Conservation (phyloP, 2,113 vertebrate genomes). For the Nothoprocta pentlandii region DNA sequence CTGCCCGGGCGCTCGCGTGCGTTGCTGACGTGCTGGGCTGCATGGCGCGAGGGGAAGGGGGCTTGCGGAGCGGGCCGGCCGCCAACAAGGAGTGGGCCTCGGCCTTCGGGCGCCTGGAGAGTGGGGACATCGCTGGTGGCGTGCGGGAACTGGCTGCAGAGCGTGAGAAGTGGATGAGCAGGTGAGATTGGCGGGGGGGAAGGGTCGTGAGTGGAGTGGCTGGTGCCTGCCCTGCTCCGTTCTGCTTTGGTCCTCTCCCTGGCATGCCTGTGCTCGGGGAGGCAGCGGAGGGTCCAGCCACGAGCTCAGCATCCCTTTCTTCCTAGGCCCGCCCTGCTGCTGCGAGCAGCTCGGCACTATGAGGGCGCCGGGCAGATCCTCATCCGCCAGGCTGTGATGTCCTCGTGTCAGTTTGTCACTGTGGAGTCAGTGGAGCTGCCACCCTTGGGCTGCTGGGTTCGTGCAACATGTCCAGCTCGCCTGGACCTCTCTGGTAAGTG, state of each 20-base stretch:
- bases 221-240: too few relatives aligned
- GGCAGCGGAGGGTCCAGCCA: fast-evolving
- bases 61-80: slow-evolving; percentile 91
- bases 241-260: not conserved
- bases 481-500: slow-evolving; percentile 91
- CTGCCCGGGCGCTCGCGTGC: slow-evolving; percentile 88
- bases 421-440: slow-evolving; percentile 71
- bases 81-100: slow-evolving; percentile 89
- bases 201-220: not conserved
- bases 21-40: slow-evolving; percentile 91
- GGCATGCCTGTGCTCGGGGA: fast-evolving
- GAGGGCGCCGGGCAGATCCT: slow-evolving; percentile 94
- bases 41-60: slow-evolving; percentile 87
- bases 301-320: not conserved
- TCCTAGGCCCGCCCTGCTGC: slow-evolving; percentile 87
- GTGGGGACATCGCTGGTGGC: slow-evolving; percentile 69
- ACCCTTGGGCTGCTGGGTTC: slow-evolving; percentile 85
- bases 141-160: slow-evolving; percentile 84
- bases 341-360: slow-evolving; percentile 92
- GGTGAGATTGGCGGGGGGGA: slow-evolving; percentile 74
- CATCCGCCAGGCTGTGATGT: slow-evolving; percentile 90
- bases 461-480: slow-evolving; percentile 88
- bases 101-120: slow-evolving; percentile 84
- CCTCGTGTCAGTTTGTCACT: slow-evolving; percentile 84
- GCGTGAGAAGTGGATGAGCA: slow-evolving; percentile 87